Base-by-base conservation (phyloP, 2,797 vertebrate species). In the Diplodus sargus region DNA sequence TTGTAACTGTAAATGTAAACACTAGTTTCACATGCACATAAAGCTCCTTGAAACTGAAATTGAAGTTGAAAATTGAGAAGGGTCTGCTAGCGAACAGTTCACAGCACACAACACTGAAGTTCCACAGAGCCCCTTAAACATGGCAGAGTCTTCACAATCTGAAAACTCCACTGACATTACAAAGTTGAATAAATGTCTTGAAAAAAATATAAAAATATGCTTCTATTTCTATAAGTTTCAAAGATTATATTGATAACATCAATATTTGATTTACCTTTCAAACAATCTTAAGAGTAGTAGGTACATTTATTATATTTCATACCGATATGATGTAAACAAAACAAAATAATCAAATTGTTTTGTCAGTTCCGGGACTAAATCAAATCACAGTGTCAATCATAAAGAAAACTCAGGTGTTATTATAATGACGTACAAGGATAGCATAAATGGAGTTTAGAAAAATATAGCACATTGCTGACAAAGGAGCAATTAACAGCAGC, bases 401-500 rank as follows among this genome's bases (percentile, higher is more conserved):
- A 79, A 60, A 54, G 16, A 49, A 53, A 81, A 60, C 7, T 30
- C 6, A 62, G 25, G n/a, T 59, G 42, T n/a, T 14, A 30, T 15
- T 0, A 8, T 69, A 43, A 63, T 28, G 75, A 49, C 23, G 25
- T 42, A 45, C 15, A 63, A 65, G 18, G 28, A 59, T 9, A 71
- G 65, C 13, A 68, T 53, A 64, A 60, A 12, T 53, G 14, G 17
- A 30, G 22, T 48, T 56, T 13, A 25, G 11, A 74, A 52, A 78
- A 73, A 51, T 14, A 68, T 15, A 51, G n/a, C 18, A 53, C 57
- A 74, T 11, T 34, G 6, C 54, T 70, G 47, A 18, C 6, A 83
- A 70, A 81, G 22, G 20, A 77, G 42, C 49, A 61, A 75, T 61
- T 39, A 76, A 66, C 53, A 74, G 42, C 28, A 62, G 45, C 54